phyloP scores from a whole-genome alignment of 2,113 vertebrate genomes.

The Camelus dromedarius region DNA sequence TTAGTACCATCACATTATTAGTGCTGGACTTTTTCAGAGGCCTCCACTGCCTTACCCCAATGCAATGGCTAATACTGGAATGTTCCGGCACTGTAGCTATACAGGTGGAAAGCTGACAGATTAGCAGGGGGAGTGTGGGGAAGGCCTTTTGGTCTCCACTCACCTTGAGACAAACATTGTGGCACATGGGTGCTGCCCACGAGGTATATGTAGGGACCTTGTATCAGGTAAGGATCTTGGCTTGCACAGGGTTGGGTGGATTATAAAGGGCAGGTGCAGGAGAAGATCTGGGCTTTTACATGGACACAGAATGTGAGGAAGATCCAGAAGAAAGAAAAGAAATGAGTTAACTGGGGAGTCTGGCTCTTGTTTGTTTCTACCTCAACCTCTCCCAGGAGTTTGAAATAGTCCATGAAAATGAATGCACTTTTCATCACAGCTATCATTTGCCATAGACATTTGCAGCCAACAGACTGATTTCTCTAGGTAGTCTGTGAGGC shows the following conservation, averaged over 20 bases:
- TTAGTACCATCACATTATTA: not conserved
- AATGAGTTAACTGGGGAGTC: not conserved
- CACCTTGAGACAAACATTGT: not conserved
- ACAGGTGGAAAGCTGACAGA: not conserved
- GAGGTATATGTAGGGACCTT: not conserved
- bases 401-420: not conserved
- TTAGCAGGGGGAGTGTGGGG: not conserved
- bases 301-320: not conserved
- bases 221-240: not conserved
- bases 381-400: not conserved
- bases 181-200: not conserved
- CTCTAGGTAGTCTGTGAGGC: not conserved
- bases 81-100: not conserved
- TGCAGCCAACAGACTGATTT: not conserved
- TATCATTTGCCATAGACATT: not conserved
- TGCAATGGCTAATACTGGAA: not conserved
- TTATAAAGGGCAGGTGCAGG: accelerated
- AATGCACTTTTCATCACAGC: not conserved
- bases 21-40: not conserved
- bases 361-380: not conserved
- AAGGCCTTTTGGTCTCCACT: not conserved
- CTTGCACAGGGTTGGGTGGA: not conserved
- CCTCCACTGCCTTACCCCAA: not conserved
- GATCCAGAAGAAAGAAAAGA: not conserved
- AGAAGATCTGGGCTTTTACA: not conserved